A percentile compares a stretch with the other conserved stretches of the same genome.
Conservation (phyloP, 2,888 invertebrate species). For the Cylindroiulus punctatus region DNA sequence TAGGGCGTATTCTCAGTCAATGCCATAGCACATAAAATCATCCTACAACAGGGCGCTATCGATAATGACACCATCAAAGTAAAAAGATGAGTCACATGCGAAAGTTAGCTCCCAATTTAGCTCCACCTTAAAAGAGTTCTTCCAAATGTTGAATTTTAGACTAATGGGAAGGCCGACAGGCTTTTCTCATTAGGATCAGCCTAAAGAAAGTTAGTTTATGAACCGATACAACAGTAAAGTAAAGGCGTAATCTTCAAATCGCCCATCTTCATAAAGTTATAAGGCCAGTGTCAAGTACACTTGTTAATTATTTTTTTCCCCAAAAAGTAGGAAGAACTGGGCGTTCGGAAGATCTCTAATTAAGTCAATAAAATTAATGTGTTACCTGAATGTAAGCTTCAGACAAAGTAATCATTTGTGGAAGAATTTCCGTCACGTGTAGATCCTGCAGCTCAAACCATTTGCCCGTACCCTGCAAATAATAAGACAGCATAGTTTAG, state of each 20-base stretch:
- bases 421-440: conserved; percentile 96
- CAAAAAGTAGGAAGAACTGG: not conserved
- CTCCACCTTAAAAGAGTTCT: not conserved
- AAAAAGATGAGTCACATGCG: not conserved
- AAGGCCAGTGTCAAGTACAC: conserved; percentile 40
- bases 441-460: conserved; percentile 95
- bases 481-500: not conserved
- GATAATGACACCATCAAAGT: not conserved
- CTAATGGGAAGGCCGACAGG: not conserved
- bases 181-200: not conserved
- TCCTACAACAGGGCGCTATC: conserved; percentile 16
- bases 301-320: not conserved
- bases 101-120: not conserved
- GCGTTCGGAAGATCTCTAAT: not conserved
- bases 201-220: not conserved
- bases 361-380: not conserved
- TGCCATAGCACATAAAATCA: not conserved
- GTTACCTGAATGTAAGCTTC: conserved; percentile 95
- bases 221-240: not conserved
- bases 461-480: conserved; percentile 75
- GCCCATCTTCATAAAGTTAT: not conserved
- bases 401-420: conserved; percentile 99
- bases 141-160: not conserved
- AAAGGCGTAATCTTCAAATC: not conserved
- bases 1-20: conserved; percentile 3